phyloP scores from a whole-genome alignment of 2,888 invertebrate species.

The Diachrysia chrysitis region DNA sequence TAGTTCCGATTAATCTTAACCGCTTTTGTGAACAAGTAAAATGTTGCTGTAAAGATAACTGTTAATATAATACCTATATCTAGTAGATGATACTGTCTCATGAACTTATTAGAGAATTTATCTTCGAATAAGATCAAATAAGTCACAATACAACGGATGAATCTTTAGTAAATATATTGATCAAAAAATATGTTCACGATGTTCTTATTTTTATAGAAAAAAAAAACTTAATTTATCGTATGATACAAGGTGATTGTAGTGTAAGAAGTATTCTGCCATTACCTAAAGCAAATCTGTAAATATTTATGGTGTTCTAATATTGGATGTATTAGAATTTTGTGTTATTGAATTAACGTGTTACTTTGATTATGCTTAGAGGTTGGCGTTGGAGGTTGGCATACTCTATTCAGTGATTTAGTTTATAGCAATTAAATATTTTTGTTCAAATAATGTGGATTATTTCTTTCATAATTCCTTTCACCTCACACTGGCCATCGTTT shows the following conservation, averaged over 20 bases:
- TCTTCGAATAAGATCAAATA: constrained; percentile 59
- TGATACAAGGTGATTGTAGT: constrained; percentile 78
- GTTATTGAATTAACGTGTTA: constrained; percentile 76
- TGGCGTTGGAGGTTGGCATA: constrained; percentile 77
- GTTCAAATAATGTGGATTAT: constrained; percentile 69
- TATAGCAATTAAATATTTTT: constrained; percentile 84
- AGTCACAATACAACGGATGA: constrained; percentile 62
- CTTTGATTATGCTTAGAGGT: constrained; percentile 77
- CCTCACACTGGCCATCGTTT: not conserved
- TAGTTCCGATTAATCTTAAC: constrained; percentile 67
- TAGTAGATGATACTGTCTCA: constrained; percentile 51
- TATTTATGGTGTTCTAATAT: constrained; percentile 71
- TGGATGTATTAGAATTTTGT: constrained; percentile 72
- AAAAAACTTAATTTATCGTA: constrained; percentile 63
- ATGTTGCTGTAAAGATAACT: constrained; percentile 61
- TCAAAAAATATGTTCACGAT: constrained; percentile 59
- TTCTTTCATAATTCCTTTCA: constrained; percentile 32
- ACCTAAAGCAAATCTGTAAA: constrained; percentile 80
- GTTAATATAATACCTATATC: constrained; percentile 55
- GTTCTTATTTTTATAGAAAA: constrained; percentile 64
- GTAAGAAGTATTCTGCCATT: constrained; percentile 77
- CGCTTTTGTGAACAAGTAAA: constrained; percentile 72
- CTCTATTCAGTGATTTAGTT: constrained; percentile 85
- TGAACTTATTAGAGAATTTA: constrained; percentile 53
- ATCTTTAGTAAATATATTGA: constrained; percentile 59